Conservation (phyloP, 2,113 vertebrate genomes). For the Prietella phreatophila region DNA sequence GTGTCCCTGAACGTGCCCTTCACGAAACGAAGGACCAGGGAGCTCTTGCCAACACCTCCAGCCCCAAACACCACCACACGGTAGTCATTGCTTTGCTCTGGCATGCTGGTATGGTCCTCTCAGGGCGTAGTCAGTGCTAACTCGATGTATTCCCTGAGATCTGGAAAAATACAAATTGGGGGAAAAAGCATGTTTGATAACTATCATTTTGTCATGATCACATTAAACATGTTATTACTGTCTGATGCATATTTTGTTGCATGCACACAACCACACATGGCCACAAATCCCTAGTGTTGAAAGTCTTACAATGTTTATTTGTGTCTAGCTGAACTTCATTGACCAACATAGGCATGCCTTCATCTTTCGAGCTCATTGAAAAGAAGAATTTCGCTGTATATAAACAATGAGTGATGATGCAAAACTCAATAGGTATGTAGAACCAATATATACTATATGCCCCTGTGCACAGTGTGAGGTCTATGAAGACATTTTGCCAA, state of each 20-base stretch:
- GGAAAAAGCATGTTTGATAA: not conserved
- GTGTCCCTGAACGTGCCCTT: constrained; percentile 87
- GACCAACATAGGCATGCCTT: not conserved
- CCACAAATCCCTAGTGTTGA: not conserved
- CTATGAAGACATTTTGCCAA: not conserved
- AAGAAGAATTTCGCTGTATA: not conserved
- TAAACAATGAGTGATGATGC: not conserved
- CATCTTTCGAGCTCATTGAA: not conserved
- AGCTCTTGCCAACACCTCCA: constrained; percentile 86
- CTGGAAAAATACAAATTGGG: constrained; percentile 42
- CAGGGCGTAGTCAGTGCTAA: constrained; percentile 26
- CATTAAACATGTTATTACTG: not conserved
- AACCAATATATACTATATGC: not conserved
- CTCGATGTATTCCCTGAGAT: constrained; percentile 40
- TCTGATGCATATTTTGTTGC: not conserved
- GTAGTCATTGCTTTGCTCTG: constrained; percentile 87
- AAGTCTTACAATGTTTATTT: constrained; percentile 1
- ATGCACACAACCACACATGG: not conserved
- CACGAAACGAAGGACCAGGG: constrained; percentile 84
- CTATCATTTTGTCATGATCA: not conserved
- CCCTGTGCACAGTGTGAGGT: not conserved
- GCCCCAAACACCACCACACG: constrained; percentile 85
- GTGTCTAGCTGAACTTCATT: not conserved
- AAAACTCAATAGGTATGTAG: not conserved
- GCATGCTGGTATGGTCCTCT: constrained; percentile 71